These are phyloP conservation scores for Leucophenga maculata DNA, from an alignment of 2,888 invertebrate genomes.

Conservation along the genomic window DNA sequence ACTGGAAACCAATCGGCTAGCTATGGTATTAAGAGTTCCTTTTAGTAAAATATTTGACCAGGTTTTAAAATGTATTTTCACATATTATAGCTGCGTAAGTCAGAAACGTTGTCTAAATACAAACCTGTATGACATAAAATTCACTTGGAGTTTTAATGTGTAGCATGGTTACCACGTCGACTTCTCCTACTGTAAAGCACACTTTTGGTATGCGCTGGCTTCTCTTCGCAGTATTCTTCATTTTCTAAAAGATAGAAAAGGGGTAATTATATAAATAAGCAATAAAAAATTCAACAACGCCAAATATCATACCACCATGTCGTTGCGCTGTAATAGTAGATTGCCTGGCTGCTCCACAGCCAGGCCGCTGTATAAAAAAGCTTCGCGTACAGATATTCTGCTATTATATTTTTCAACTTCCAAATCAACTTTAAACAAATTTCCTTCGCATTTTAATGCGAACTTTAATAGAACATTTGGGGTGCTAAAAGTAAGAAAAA, in stretches of 20 bases:
- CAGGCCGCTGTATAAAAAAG: constrained; percentile 69
- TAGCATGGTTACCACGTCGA: constrained; percentile 74
- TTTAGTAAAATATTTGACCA: too few relatives aligned
- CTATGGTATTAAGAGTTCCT: too few relatives aligned
- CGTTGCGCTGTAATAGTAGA: constrained; percentile 37
- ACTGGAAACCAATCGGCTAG: too few relatives aligned
- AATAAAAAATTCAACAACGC: neutral
- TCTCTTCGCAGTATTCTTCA: constrained; percentile 43
- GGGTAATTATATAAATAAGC: neutral
- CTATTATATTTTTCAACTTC: constrained; percentile 59
- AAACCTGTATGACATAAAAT: constrained; percentile 80
- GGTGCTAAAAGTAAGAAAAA: constrained; percentile 47
- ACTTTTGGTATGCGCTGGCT: constrained; percentile 48
- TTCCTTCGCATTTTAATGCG: constrained; percentile 47
- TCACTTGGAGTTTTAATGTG: constrained; percentile 77
- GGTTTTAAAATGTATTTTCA: too few relatives aligned
- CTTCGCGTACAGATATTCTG: constrained; percentile 71
- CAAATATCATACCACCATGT: constrained; percentile 37
- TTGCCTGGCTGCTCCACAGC: constrained; percentile 51
- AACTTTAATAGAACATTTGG: constrained; percentile 49
- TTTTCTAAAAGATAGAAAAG: constrained; percentile 36
- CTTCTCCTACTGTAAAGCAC: constrained; percentile 47
- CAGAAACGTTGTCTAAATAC: neutral
- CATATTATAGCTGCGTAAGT: too few relatives aligned
- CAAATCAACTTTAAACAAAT: constrained; percentile 72